Conservation (phyloP, 2,888 invertebrate genomes). For the Acanthosepion pharaonis region DNA sequence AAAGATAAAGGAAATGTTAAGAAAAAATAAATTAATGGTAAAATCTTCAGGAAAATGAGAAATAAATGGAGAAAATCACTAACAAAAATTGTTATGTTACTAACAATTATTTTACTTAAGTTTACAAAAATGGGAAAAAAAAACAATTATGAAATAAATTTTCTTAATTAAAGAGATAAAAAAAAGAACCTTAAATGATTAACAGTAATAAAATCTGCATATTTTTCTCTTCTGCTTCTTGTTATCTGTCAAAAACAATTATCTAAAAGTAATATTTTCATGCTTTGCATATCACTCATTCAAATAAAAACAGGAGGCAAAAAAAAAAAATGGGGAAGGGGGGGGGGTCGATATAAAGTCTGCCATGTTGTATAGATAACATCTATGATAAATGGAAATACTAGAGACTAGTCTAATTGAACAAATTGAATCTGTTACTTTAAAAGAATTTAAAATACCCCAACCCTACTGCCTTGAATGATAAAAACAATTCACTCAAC, state of each 20-base stretch:
- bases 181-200: neutral
- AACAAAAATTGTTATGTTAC: no score
- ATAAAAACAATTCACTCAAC: neutral
- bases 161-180: neutral
- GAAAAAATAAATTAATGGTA: no score
- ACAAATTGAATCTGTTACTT: constrained; percentile 1
- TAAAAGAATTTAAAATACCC: neutral
- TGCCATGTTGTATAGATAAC: neutral
- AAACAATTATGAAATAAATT: no score
- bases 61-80: no score
- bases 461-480: neutral
- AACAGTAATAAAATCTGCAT: neutral
- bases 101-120: no score
- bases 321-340: no score
- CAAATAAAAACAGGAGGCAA: neutral
- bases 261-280: neutral
- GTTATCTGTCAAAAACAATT: constrained; percentile 8
- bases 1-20: no score
- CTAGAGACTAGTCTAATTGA: neutral
- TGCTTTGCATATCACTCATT: neutral
- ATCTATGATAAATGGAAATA: neutral
- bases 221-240: neutral
- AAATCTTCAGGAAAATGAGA: no score
- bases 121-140: no score
- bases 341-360: neutral